phyloP scores from a whole-genome alignment of 2,797 vertebrate genomes.

The Arctocebus calabarensis region DNA sequence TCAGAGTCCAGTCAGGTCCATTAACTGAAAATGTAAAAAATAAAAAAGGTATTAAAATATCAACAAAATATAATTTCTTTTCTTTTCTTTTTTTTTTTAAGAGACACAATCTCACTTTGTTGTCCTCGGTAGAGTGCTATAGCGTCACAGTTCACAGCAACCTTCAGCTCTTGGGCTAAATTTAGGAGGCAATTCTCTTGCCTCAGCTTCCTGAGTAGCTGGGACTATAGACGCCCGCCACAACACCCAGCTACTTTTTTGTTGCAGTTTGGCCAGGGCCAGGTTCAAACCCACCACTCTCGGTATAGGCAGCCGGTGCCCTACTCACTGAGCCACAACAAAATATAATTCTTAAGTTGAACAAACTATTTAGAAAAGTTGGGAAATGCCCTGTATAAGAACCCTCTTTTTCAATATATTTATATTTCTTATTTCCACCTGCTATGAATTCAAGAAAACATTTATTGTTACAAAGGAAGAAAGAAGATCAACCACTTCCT shows the following conservation, averaged over 20 bases:
- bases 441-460: slow-evolving; percentile 48
- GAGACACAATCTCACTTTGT: too few species aligned
- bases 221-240: too few species aligned
- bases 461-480: slow-evolving; percentile 19
- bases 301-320: too few species aligned
- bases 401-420: slow-evolving; percentile 31
- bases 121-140: too few species aligned
- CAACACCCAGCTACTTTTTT: too few species aligned
- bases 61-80: slow-evolving; percentile 49
- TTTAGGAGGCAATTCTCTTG: too few species aligned
- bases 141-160: too few species aligned
- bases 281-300: too few species aligned
- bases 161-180: too few species aligned
- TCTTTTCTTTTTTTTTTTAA: not conserved
- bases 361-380: slow-evolving; percentile 43
- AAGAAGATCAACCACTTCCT: slow-evolving; percentile 16
- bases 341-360: not conserved
- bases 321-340: not conserved
- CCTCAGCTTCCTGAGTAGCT: too few species aligned
- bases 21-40: slow-evolving; percentile 81
- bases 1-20: slow-evolving; percentile 82
- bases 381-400: slow-evolving; percentile 13
- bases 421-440: not conserved
- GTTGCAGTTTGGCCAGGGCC: too few species aligned
- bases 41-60: slow-evolving; percentile 13